These are phyloP conservation scores for Brachypalpus laphriformis DNA, from an alignment of 2,888 invertebrate genomes.

Conservation along the genomic window DNA sequence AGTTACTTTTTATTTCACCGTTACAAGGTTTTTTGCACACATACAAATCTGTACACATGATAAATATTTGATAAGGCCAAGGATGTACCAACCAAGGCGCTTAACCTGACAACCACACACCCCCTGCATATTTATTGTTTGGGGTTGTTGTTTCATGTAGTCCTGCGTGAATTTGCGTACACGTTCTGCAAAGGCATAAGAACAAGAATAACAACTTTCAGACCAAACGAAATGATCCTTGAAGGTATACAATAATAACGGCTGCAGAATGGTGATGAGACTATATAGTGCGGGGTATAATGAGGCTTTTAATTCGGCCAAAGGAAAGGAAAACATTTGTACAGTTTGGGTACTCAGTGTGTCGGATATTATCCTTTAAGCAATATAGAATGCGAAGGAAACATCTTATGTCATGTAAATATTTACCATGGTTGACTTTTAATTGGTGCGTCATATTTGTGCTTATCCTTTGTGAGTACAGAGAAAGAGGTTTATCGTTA, in stretches of 20 bases:
- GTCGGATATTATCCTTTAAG: slow-evolving; percentile 14
- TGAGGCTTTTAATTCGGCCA: slow-evolving; percentile 19
- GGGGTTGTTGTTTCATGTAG: slow-evolving; percentile 46
- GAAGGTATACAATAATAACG: slow-evolving; percentile 31
- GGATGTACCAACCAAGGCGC: slow-evolving; percentile 31
- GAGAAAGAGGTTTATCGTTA: not conserved
- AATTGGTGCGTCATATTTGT: slow-evolving; percentile 69
- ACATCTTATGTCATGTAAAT: slow-evolving; percentile 66
- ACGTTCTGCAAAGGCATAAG: slow-evolving; percentile 31
- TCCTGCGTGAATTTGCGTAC: slow-evolving; percentile 52
- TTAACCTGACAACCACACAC: slow-evolving; percentile 27
- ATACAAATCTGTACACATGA: slow-evolving; percentile 34
- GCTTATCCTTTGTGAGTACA: slow-evolving; percentile 38
- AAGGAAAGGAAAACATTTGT: slow-evolving; percentile 47
- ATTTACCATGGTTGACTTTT: slow-evolving; percentile 70
- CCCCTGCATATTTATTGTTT: not conserved
- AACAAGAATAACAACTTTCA: slow-evolving; percentile 36
- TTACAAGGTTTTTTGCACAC: slow-evolving; percentile 6
- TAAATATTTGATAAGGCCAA: slow-evolving; percentile 60
- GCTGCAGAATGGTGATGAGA: slow-evolving; percentile 27
- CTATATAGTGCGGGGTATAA: not conserved
- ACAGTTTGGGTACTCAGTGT: slow-evolving; percentile 17
- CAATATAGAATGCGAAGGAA: slow-evolving; percentile 3
- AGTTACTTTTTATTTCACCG: slow-evolving; percentile 33
- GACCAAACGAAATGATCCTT: slow-evolving; percentile 38